Conservation (phyloP, 2,888 invertebrate genomes). For the Leucania comma region DNA sequence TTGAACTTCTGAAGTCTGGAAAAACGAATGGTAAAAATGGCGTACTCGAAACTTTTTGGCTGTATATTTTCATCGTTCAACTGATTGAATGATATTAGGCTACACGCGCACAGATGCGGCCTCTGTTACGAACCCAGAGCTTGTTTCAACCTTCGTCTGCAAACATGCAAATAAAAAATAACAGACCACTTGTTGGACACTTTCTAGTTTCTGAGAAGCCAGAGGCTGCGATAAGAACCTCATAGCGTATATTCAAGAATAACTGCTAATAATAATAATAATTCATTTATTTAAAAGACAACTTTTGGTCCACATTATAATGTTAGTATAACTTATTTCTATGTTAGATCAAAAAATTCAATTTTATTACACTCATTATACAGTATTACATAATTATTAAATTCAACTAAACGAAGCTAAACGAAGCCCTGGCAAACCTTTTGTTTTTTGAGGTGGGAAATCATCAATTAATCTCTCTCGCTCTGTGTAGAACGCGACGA, state of each 20-base stretch:
- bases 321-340: too few relatives aligned
- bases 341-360: too few relatives aligned
- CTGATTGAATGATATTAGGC: constrained; percentile 1
- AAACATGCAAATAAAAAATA: not conserved
- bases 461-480: too few relatives aligned
- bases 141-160: not conserved
- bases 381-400: too few relatives aligned
- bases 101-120: not conserved
- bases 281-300: too few relatives aligned
- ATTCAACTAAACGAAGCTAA: too few relatives aligned
- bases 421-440: not conserved
- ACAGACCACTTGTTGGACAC: not conserved
- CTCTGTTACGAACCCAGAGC: not conserved
- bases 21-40: constrained; percentile 19
- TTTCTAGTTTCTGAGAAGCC: not conserved
- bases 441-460: too few relatives aligned
- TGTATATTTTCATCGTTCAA: not conserved
- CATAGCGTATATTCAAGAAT: not conserved
- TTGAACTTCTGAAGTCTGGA: constrained; percentile 8
- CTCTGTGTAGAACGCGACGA: too few relatives aligned
- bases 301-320: too few relatives aligned
- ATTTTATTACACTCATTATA: too few relatives aligned
- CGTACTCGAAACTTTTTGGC: constrained; percentile 1
- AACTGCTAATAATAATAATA: too few relatives aligned
- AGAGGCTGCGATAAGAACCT: not conserved